Evolutionary conservation across 1,140 invertebrate genomes (phyloP).

Genomic region (Oncopeltus fasciatus): DNA sequence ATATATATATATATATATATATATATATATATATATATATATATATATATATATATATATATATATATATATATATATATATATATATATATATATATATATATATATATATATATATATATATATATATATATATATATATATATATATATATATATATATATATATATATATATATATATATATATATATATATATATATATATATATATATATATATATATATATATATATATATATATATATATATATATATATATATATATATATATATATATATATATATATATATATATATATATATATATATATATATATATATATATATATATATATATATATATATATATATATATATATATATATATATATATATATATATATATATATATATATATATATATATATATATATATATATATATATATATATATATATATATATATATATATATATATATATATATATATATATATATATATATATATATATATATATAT

Average conservation of each 20-base stretch:
- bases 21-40: slow-evolving; percentile 16
- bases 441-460: slow-evolving; percentile 16
- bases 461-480: slow-evolving; percentile 17
- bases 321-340: slow-evolving; percentile 19
- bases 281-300: slow-evolving; percentile 19
- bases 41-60: slow-evolving; percentile 17
- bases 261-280: slow-evolving; percentile 15
- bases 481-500: slow-evolving; percentile 17
- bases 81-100: slow-evolving; percentile 18
- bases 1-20: slow-evolving; percentile 17
- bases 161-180: slow-evolving; percentile 19
- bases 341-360: slow-evolving; percentile 15
- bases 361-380: slow-evolving; percentile 18
- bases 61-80: slow-evolving; percentile 17
- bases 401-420: slow-evolving; percentile 18
- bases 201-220: slow-evolving; percentile 19
- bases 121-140: slow-evolving; percentile 19
- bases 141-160: slow-evolving; percentile 15
- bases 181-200: slow-evolving; percentile 15
- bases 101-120: slow-evolving; percentile 15
- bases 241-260: slow-evolving; percentile 18
- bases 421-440: slow-evolving; percentile 17
- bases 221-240: slow-evolving; percentile 15
- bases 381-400: slow-evolving; percentile 16
- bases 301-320: slow-evolving; percentile 15